Evolutionary conservation across 2,888 invertebrate species (phyloP).

Genomic region (Diploptera punctata): DNA sequence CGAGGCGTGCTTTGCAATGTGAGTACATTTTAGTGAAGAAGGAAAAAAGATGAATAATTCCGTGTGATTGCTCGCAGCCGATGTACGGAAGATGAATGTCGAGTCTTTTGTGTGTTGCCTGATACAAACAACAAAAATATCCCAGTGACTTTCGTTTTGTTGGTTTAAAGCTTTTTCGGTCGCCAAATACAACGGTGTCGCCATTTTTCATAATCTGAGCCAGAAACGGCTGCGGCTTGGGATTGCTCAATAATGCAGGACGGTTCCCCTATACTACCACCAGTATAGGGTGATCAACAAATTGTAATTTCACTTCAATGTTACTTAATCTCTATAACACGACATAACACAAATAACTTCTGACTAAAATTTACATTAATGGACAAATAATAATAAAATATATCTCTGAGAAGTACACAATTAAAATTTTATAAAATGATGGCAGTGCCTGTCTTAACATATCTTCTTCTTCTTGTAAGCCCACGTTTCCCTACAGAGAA

Average conservation of each 20-base stretch:
- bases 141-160: slow-evolving; percentile 28
- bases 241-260: slow-evolving; percentile 40
- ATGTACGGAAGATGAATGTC: background rate
- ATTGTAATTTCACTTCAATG: too few species aligned
- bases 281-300: background rate
- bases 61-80: background rate
- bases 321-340: too few species aligned
- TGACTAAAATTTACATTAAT: too few species aligned
- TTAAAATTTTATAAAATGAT: too few species aligned
- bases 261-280: slow-evolving; percentile 5
- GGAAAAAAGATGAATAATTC: background rate
- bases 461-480: too few species aligned
- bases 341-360: too few species aligned
- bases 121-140: slow-evolving; percentile 11
- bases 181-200: slow-evolving; percentile 37
- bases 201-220: slow-evolving; percentile 44
- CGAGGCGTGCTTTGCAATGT: too few species aligned
- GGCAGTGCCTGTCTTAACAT: too few species aligned
- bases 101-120: slow-evolving; percentile 20
- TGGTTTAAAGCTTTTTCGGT: slow-evolving; percentile 28
- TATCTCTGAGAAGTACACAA: too few species aligned
- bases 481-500: too few species aligned
- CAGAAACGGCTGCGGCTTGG: slow-evolving; percentile 39
- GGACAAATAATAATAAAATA: too few species aligned
- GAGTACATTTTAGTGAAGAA: too few species aligned